Evolutionary conservation across 2,888 invertebrate species (phyloP).

Genomic region (Apotomis turbidana): DNA sequence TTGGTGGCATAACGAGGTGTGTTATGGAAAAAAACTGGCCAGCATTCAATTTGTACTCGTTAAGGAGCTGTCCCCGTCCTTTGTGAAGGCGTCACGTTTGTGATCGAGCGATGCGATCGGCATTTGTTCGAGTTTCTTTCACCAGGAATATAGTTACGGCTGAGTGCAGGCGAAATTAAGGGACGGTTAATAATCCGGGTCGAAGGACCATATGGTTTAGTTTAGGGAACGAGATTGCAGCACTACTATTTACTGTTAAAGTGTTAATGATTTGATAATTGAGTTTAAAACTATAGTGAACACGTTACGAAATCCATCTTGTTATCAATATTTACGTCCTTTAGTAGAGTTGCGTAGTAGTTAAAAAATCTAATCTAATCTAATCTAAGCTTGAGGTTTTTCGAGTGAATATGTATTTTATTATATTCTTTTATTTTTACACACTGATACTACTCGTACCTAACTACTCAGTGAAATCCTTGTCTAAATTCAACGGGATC

Average conservation of each 20-base stretch:
- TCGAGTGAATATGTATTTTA: too few relatives aligned
- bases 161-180: not conserved
- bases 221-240: not conserved
- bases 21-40: constrained; percentile 54
- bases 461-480: too few relatives aligned
- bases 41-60: constrained; percentile 72
- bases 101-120: constrained; percentile 43
- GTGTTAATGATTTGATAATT: too few relatives aligned
- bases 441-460: too few relatives aligned
- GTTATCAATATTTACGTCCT: too few relatives aligned
- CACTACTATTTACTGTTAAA: not conserved
- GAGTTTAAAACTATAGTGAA: too few relatives aligned
- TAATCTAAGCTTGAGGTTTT: too few relatives aligned
- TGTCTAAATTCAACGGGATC: too few relatives aligned
- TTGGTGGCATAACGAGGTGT: constrained; percentile 62
- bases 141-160: not conserved
- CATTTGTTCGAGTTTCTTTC: constrained; percentile 38
- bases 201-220: constrained; percentile 4
- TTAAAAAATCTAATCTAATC: too few relatives aligned
- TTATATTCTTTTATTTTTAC: too few relatives aligned
- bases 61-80: constrained; percentile 58
- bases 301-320: too few relatives aligned
- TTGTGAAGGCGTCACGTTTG: constrained; percentile 63
- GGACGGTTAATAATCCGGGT: constrained; percentile 7
- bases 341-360: too few relatives aligned